phyloP scores from a whole-genome alignment of 2,113 vertebrate species.

The Ranitomeya variabilis region DNA sequence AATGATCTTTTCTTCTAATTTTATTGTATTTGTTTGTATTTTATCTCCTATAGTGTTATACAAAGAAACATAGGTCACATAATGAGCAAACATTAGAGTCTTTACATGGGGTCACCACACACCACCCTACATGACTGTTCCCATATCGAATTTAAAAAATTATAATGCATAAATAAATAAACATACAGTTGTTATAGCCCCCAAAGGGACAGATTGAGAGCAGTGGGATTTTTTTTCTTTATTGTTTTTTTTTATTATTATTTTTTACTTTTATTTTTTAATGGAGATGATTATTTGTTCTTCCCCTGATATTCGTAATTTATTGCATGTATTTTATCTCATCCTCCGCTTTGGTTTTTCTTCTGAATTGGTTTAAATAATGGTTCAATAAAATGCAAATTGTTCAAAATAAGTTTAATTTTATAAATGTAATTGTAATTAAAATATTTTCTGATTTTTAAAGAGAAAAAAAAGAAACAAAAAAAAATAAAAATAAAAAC shows the following conservation, averaged over 20 bases:
- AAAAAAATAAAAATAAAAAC: slow-evolving; percentile 50
- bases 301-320: slow-evolving; percentile 86
- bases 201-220: slow-evolving; percentile 1
- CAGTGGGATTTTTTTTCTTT: slow-evolving; percentile 14
- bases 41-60: slow-evolving; percentile 52
- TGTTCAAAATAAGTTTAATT: slow-evolving; percentile 77
- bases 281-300: slow-evolving; percentile 58
- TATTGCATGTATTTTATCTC: slow-evolving; percentile 84
- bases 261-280: slow-evolving; percentile 4
- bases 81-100: neutral
- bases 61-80: slow-evolving; percentile 47
- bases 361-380: slow-evolving; percentile 78
- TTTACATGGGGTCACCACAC: slow-evolving; percentile 38
- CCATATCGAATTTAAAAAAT: neutral
- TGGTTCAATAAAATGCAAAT: slow-evolving; percentile 69
- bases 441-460: slow-evolving; percentile 82
- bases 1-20: slow-evolving; percentile 11
- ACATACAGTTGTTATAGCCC: neutral
- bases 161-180: neutral
- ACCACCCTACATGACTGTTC: slow-evolving; percentile 20
- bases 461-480: slow-evolving; percentile 68
- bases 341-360: slow-evolving; percentile 73
- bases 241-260: neutral
- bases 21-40: slow-evolving; percentile 26
- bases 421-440: slow-evolving; percentile 84